Conservation (phyloP, 2,113 vertebrate genomes). For the Sinocyclocheilus anshuiensis region DNA sequence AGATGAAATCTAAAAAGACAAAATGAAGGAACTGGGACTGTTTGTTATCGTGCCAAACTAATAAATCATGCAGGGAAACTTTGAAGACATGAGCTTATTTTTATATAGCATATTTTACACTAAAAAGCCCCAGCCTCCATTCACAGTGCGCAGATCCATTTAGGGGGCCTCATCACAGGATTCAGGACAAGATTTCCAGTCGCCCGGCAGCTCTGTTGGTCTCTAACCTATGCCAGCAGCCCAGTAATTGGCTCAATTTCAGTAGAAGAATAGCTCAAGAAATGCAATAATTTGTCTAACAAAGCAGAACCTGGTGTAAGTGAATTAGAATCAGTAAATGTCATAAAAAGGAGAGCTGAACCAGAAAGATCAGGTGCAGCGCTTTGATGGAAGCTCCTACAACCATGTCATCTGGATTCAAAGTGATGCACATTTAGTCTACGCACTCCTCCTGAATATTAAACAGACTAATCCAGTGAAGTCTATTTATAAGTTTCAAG, state of each 20-base stretch:
- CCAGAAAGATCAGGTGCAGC: not conserved
- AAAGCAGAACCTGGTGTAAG: not conserved
- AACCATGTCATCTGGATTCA: conserved; percentile 19
- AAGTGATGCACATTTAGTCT: conserved; percentile 20
- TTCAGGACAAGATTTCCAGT: not conserved
- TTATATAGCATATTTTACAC: not conserved
- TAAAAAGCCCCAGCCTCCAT: not conserved
- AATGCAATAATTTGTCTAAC: not conserved
- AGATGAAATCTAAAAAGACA: conserved; percentile 6
- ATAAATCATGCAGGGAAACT: conserved; percentile 22
- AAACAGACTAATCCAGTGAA: conserved; percentile 32
- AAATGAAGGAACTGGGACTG: not conserved
- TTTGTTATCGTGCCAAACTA: not conserved
- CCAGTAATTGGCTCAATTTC: not conserved
- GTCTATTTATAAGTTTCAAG: conserved; percentile 22
- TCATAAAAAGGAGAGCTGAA: conserved; percentile 7
- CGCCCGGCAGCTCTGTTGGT: not conserved
- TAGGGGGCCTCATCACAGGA: not conserved
- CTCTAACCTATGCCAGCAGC: not conserved
- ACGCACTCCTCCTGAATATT: conserved; percentile 3
- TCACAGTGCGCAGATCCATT: not conserved
- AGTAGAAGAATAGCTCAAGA: not conserved
- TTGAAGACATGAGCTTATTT: not conserved
- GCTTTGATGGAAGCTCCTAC: conserved; percentile 2
- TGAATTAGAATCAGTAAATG: not conserved